Conservation (phyloP, 2,797 vertebrate species). For the Potorous gilbertii region DNA sequence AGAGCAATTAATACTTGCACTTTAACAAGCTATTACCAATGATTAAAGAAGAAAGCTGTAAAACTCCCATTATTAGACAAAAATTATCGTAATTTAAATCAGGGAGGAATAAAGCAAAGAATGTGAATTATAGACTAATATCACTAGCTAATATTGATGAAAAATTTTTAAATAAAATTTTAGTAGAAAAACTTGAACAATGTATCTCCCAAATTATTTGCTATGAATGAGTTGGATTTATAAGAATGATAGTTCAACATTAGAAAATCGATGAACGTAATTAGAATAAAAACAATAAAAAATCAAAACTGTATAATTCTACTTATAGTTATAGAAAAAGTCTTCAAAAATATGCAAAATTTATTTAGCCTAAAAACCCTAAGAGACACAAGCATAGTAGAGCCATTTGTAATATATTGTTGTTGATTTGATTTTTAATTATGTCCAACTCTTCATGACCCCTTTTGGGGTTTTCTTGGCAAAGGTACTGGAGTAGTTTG, state of each 20-base stretch:
- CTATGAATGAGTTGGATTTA: neutral
- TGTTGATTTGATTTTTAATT: neutral
- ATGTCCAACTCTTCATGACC: neutral
- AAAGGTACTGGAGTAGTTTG: neutral
- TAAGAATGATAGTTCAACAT: neutral
- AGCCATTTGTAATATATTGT: neutral
- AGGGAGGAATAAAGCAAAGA: neutral
- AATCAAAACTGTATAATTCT: neutral
- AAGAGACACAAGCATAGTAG: neutral
- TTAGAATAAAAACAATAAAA: neutral
- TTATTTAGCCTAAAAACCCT: neutral
- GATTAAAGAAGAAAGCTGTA: neutral
- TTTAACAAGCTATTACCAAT: neutral
- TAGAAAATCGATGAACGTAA: neutral
- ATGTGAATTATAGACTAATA: neutral
- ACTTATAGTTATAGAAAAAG: neutral
- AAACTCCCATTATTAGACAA: neutral
- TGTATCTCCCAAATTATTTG: neutral
- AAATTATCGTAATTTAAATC: neutral
- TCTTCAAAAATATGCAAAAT: neutral
- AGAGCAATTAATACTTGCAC: neutral
- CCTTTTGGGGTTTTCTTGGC: neutral
- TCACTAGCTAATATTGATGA: neutral
- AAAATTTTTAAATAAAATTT: neutral
- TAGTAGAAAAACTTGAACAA: neutral